Evolutionary conservation across 2,113 vertebrate species (phyloP).

Genomic region (Puntigrus tetrazona): DNA sequence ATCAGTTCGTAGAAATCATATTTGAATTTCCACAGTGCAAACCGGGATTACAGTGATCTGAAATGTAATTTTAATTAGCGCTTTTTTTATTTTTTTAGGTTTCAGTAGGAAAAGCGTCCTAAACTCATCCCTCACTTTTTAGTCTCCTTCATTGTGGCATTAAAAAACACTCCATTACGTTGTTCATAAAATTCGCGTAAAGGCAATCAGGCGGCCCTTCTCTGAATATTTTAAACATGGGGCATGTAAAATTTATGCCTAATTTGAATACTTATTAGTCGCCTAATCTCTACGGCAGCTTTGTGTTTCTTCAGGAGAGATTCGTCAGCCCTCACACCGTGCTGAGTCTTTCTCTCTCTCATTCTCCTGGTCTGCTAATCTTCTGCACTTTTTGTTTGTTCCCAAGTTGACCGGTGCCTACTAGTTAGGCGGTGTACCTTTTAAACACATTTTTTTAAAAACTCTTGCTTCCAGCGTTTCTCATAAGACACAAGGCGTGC

Average conservation of each 20-base stretch:
- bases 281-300: slow-evolving; percentile 92
- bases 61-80: slow-evolving; percentile 44
- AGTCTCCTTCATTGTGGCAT: slow-evolving; percentile 72
- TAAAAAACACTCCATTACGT: slow-evolving; percentile 81
- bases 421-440: slow-evolving; percentile 72
- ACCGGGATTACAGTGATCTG: slow-evolving; percentile 13
- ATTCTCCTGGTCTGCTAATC: slow-evolving; percentile 56
- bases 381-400: slow-evolving; percentile 79
- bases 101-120: slow-evolving; percentile 29
- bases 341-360: slow-evolving; percentile 47
- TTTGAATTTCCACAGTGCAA: slow-evolving; percentile 30
- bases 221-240: slow-evolving; percentile 99
- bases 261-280: slow-evolving; percentile 99
- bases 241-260: slow-evolving; percentile 99
- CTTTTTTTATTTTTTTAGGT: slow-evolving; percentile 50
- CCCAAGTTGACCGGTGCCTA: slow-evolving; percentile 78
- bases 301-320: slow-evolving; percentile 90
- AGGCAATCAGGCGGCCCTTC: slow-evolving; percentile 92
- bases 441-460: slow-evolving; percentile 63
- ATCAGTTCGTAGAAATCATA: not conserved
- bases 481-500: slow-evolving; percentile 57
- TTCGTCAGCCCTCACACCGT: slow-evolving; percentile 77
- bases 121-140: slow-evolving; percentile 50
- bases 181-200: slow-evolving; percentile 93
- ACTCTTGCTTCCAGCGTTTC: slow-evolving; percentile 57